phyloP scores from a whole-genome alignment of 2,888 invertebrate species.

The Anoplius nigerrimus region DNA sequence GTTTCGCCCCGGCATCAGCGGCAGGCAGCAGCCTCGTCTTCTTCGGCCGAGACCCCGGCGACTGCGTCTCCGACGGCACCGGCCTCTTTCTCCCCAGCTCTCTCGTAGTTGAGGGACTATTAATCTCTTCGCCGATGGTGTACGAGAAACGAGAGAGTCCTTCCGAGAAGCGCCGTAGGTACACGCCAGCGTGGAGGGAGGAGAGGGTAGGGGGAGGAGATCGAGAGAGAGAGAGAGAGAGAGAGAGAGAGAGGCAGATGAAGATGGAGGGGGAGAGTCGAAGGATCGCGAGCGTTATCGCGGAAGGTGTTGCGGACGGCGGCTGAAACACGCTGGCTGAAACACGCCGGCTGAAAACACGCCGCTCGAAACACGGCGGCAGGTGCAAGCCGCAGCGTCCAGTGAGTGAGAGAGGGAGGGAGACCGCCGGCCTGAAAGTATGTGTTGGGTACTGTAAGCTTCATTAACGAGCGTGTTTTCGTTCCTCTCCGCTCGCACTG shows the following conservation, averaged over 20 bases:
- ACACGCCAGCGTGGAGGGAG: slow-evolving; percentile 3
- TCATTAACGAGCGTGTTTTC: slow-evolving; percentile 56
- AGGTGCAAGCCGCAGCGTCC: slow-evolving; percentile 37
- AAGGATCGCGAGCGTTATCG: slow-evolving; percentile 53
- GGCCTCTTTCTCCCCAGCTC: slow-evolving; percentile 30
- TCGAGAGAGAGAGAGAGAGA: slow-evolving; percentile 2
- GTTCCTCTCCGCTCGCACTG: slow-evolving; percentile 20
- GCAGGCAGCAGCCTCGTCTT: too few species aligned
- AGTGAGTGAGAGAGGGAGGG: background rate
- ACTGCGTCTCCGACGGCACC: slow-evolving; percentile 2
- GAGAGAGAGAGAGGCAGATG: slow-evolving; percentile 17
- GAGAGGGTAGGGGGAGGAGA: background rate
- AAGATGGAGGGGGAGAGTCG: slow-evolving; percentile 24
- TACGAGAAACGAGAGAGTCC: slow-evolving; percentile 43
- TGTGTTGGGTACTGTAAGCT: slow-evolving; percentile 45
- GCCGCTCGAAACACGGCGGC: slow-evolving; percentile 36
- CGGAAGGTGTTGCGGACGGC: slow-evolving; percentile 56
- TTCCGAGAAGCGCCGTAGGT: slow-evolving; percentile 57
- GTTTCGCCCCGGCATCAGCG: too few species aligned
- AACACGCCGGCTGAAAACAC: slow-evolving; percentile 42
- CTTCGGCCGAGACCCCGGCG: slow-evolving; percentile 7
- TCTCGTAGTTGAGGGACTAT: slow-evolving; percentile 48
- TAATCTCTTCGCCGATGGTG: slow-evolving; percentile 55
- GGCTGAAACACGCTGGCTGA: slow-evolving; percentile 43
- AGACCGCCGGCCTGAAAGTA: slow-evolving; percentile 26